Evolutionary conservation across 2,113 vertebrate genomes (phyloP).

Genomic region (Tragelaphus scriptus): DNA sequence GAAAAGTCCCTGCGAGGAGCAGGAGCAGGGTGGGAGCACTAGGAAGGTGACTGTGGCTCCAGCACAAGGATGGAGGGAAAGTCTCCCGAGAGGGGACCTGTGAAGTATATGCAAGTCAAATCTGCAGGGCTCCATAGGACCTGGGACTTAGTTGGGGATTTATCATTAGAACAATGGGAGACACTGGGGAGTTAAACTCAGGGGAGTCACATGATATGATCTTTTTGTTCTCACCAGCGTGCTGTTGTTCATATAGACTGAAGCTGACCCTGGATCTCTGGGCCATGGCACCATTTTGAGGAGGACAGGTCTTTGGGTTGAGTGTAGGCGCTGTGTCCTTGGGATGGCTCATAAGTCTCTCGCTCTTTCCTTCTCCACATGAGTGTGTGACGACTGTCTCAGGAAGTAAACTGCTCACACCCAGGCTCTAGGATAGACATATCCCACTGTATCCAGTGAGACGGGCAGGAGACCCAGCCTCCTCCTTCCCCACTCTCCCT

Average conservation of each 20-base stretch:
- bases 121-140: neutral
- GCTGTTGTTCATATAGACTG: neutral
- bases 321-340: neutral
- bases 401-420: neutral
- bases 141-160: neutral
- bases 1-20: neutral
- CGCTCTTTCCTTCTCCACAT: neutral
- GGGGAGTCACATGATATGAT: neutral
- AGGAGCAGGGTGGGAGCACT: neutral
- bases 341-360: neutral
- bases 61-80: neutral
- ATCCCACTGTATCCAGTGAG: neutral
- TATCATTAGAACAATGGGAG: neutral
- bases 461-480: neutral
- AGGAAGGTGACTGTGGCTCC: neutral
- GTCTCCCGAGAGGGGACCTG: neutral
- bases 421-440: neutral
- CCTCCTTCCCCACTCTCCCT: neutral
- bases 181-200: neutral
- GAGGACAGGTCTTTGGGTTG: neutral
- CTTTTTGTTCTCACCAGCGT: neutral
- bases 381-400: neutral
- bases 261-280: neutral
- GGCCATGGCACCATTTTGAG: neutral
- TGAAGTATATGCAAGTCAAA: neutral